These are phyloP conservation scores for Salminus brasiliensis DNA, from an alignment of 2,113 vertebrate genomes.

Conservation along the genomic window DNA sequence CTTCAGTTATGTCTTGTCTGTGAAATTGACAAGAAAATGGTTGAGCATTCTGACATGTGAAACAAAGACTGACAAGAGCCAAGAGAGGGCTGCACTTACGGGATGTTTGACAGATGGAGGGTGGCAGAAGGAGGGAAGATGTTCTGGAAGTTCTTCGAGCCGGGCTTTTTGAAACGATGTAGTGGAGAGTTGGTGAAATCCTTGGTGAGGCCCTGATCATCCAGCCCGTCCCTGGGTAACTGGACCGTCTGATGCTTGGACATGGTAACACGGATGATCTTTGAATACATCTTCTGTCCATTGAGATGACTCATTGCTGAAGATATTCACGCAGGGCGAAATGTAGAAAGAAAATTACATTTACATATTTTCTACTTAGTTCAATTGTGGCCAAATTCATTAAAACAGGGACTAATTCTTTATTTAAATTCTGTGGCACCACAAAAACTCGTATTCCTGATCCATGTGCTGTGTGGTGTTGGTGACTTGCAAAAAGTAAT, in stretches of 20 bases:
- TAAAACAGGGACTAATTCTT: too few relatives aligned
- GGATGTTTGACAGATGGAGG: conserved; percentile 96
- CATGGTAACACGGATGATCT: conserved; percentile 94
- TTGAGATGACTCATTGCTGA: conserved; percentile 98
- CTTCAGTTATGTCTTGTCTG: conserved; percentile 92
- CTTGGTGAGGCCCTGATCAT: conserved; percentile 96
- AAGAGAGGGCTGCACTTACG: conserved; percentile 80
- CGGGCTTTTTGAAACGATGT: conserved; percentile 96
- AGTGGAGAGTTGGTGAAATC: conserved; percentile 97
- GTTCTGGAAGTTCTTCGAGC: conserved; percentile 98
- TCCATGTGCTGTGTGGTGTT: too few relatives aligned
- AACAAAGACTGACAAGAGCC: conserved; percentile 5
- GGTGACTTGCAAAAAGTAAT: too few relatives aligned
- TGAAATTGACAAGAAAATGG: conserved; percentile 49
- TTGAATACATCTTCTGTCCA: conserved; percentile 97
- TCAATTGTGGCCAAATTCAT: neutral
- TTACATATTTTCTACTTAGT: neutral
- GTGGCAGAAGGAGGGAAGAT: conserved; percentile 97
- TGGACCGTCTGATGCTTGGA: conserved; percentile 97
- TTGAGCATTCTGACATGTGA: conserved; percentile 16
- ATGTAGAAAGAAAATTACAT: neutral
- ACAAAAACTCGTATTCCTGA: too few relatives aligned
- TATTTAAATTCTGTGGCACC: too few relatives aligned
- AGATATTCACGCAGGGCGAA: neutral
- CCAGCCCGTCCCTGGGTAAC: conserved; percentile 93